These are phyloP conservation scores for Pipistrellus nathusii DNA, from an alignment of 2,797 vertebrate species.

Conservation along the genomic window DNA sequence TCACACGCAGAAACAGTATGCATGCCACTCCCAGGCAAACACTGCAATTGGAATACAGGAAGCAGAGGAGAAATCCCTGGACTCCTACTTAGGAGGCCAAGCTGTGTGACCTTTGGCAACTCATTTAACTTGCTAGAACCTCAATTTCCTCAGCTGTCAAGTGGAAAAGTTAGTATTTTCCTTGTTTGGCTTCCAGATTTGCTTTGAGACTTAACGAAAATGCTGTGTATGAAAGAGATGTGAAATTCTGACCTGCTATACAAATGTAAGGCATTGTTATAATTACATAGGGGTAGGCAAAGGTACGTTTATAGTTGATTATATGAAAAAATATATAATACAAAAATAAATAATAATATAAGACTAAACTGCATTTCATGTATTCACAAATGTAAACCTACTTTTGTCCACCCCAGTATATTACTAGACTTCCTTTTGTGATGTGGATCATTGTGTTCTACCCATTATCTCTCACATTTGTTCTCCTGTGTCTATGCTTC, in stretches of 20 bases:
- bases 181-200: background rate
- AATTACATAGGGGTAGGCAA: background rate
- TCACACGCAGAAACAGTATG: background rate
- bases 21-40: background rate
- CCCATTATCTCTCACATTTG: background rate
- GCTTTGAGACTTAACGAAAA: background rate
- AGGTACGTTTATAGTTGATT: background rate
- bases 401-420: background rate
- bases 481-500: background rate
- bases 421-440: background rate
- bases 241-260: background rate
- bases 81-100: background rate
- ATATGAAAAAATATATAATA: background rate
- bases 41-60: background rate
- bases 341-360: background rate
- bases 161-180: background rate
- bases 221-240: background rate
- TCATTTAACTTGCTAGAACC: background rate
- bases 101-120: background rate
- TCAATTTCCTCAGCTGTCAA: background rate
- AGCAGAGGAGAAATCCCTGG: background rate
- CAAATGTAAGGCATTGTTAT: background rate
- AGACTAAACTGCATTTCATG: background rate
- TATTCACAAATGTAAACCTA: background rate
- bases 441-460: background rate